Conservation (phyloP, 53 echinoderm and acorn worm genomes). For the Arbacia lixula region DNA sequence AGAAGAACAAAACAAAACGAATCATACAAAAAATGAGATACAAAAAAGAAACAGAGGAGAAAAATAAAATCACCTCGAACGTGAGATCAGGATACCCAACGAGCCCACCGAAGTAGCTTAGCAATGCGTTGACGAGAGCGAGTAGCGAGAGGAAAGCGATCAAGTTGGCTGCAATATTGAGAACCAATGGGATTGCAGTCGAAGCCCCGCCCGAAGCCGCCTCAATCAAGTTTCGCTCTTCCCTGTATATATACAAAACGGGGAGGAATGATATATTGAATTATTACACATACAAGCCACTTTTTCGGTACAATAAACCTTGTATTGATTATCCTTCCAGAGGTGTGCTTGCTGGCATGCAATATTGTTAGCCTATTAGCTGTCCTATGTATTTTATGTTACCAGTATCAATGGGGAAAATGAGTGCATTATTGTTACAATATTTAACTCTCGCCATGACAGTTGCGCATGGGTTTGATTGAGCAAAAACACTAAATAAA, state of each 20-base stretch:
- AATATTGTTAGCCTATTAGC: too few species aligned
- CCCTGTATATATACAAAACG: slow-evolving; percentile 35
- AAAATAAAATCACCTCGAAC: slow-evolving; percentile 95
- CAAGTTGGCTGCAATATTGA: slow-evolving; percentile 92
- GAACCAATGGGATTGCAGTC: slow-evolving; percentile 77
- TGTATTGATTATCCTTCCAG: too few species aligned
- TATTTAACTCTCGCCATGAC: too few species aligned
- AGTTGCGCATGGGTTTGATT: too few species aligned
- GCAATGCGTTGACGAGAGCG: slow-evolving; percentile 81
- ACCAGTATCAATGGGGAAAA: too few species aligned
- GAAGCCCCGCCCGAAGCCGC: slow-evolving; percentile 80
- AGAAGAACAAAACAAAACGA: too few species aligned
- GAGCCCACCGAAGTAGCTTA: slow-evolving; percentile 79
- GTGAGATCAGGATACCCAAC: slow-evolving; percentile 81
- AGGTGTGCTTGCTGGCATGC: too few species aligned
- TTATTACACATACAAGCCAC: neutral
- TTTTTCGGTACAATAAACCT: too few species aligned
- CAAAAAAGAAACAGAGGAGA: too few species aligned
- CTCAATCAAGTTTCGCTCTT: slow-evolving; percentile 85
- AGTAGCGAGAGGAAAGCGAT: slow-evolving; percentile 90
- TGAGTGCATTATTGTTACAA: too few species aligned
- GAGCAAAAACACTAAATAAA: too few species aligned
- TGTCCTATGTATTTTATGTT: too few species aligned
- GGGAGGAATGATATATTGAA: neutral
- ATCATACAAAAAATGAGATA: neutral